Evolutionary conservation across 23 tunicate species (phyloP), one percentile per base, ranked within the genome.

Genomic region (Styela clava): DNA sequence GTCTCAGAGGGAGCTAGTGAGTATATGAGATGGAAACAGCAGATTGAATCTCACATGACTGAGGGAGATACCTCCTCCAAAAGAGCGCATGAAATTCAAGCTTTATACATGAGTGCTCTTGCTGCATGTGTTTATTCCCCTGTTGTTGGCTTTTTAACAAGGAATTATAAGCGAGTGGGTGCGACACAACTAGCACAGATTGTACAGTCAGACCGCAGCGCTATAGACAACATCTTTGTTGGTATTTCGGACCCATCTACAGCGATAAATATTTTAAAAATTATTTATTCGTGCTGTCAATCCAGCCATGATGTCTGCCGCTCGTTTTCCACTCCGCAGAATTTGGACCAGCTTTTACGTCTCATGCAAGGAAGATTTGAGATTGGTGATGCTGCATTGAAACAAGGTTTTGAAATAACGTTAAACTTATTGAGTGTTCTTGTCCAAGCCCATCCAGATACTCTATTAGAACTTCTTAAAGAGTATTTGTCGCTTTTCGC

Each of bases 121-220:
- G 88, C 95, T 9, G 88, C 95, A 21, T 20, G 84, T 28, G 61
- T 78, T 12, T 81, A 90, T 77, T 74, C 73, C 2, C 95, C 95
- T 16, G 95, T 90, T n/a, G 83, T 90, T 65, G 95, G 85, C 3
- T 85, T 84, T 33, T 79, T 83, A 2, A 70, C 84, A 28, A 79
- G 63, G 22, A 62, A 37, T 24, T 72, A 68, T 77, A 90, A 85
- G 74, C 78, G 80, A 34, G 31, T 56, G 5, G 22, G 74, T n/a
- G 63, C 79, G 33, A n/a, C 32, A 0, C 69, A 64, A 20, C 67
- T 89, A 31, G 61, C 69, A 22, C 51, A 76, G 31, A 16, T 85
- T 16, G 22, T 85, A 22, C 23, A 29, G 30, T 21, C 24, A 21
- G 81, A 76, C 68, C 81, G 65, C 31, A 33, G 68, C 0, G 81